phyloP scores from a whole-genome alignment of 2,797 vertebrate genomes.

The Australoheros facetus region DNA sequence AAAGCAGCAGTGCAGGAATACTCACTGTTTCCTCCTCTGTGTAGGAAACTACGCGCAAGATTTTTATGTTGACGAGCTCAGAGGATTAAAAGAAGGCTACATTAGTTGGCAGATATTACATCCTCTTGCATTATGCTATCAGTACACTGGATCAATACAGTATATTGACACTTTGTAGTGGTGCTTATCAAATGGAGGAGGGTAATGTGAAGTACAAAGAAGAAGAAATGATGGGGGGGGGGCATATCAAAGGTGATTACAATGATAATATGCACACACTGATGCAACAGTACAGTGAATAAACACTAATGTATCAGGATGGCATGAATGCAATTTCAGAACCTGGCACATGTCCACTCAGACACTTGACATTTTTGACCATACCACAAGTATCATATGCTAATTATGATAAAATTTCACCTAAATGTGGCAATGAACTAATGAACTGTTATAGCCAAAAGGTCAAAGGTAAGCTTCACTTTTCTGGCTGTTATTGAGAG shows the following conservation, averaged over 20 bases:
- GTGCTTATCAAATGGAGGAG: neutral
- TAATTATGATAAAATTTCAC: neutral
- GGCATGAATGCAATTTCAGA: neutral
- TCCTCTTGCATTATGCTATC: neutral
- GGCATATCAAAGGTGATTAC: too few relatives aligned
- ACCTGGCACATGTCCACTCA: too few relatives aligned
- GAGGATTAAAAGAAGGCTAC: neutral
- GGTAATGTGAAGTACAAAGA: neutral
- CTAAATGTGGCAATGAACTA: neutral
- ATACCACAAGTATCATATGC: neutral
- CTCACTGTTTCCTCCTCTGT: neutral
- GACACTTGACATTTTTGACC: neutral
- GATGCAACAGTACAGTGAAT: too few relatives aligned
- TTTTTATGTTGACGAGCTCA: neutral
- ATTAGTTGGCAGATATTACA: neutral
- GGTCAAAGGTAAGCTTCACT: neutral
- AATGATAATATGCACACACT: too few relatives aligned
- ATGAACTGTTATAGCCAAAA: too few relatives aligned
- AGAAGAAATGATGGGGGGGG: too few relatives aligned
- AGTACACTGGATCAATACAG: neutral
- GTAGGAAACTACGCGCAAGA: neutral
- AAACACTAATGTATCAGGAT: neutral
- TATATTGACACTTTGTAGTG: neutral
- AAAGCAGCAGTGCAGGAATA: accelerated
- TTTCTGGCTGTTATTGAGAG: neutral